Conservation (phyloP, 2,888 invertebrate genomes). For the Bimastos eiseni region DNA sequence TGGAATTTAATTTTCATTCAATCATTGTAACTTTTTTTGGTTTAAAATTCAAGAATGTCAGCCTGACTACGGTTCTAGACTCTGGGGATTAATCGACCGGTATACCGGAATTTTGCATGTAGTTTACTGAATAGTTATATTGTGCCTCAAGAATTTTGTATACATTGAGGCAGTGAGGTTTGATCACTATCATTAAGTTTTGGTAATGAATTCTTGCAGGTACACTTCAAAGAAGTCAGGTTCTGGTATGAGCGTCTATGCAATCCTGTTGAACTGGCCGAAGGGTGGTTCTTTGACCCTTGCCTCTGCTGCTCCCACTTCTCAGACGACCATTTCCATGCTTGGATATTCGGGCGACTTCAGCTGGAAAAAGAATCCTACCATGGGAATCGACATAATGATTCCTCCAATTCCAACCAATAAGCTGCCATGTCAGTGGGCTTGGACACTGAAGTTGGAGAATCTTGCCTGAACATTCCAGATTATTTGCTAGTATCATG, state of each 20-base stretch:
- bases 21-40: background rate
- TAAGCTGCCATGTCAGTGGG: constrained; percentile 42
- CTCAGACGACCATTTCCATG: constrained; percentile 62
- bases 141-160: background rate
- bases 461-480: constrained; percentile 24
- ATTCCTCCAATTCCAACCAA: constrained; percentile 48
- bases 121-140: background rate
- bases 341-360: constrained; percentile 64
- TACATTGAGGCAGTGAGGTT: background rate
- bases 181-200: background rate
- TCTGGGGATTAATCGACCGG: background rate
- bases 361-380: constrained; percentile 41
- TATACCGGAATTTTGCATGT: background rate
- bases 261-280: constrained; percentile 75
- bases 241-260: constrained; percentile 67
- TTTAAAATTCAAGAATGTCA: background rate
- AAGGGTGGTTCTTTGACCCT: constrained; percentile 66
- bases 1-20: background rate
- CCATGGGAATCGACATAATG: constrained; percentile 50
- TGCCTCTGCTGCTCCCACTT: constrained; percentile 61
- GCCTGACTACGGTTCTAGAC: background rate
- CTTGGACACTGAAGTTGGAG: constrained; percentile 44
- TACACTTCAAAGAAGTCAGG: constrained; percentile 41
- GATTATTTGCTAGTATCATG: background rate
- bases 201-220: constrained; percentile 33